These are phyloP conservation scores for Gorsachius magnificus DNA, from an alignment of 2,797 vertebrate species.

Conservation along the genomic window DNA sequence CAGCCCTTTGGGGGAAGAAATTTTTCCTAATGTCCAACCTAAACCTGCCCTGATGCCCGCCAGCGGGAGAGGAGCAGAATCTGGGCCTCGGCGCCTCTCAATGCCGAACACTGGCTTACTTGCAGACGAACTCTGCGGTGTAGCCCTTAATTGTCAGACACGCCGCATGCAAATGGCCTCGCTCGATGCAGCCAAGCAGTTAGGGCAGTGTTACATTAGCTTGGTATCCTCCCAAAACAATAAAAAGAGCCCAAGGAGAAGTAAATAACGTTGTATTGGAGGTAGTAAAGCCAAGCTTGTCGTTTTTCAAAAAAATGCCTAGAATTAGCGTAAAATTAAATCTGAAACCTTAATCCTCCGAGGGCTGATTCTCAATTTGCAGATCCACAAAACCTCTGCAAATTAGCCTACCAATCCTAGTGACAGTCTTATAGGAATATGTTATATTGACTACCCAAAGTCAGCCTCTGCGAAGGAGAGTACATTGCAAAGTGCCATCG, in stretches of 20 bases:
- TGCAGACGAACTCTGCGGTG: not conserved
- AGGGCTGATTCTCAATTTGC: constrained; percentile 61
- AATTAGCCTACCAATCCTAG: constrained; percentile 56
- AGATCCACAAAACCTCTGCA: constrained; percentile 60
- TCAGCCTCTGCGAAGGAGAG: not conserved
- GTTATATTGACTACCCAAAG: constrained; percentile 52
- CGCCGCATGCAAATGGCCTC: not conserved
- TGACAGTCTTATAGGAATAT: constrained; percentile 51
- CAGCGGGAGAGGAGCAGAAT: not conserved
- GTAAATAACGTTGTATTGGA: constrained; percentile 37
- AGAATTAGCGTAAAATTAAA: constrained; percentile 67
- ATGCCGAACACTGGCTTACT: accelerated
- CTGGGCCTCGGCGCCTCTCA: accelerated
- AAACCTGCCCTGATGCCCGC: no score
- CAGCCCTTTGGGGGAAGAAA: no score
- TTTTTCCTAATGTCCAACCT: no score
- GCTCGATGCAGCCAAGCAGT: not conserved
- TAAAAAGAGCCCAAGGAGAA: constrained; percentile 19
- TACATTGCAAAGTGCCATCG: not conserved
- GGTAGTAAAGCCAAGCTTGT: constrained; percentile 54
- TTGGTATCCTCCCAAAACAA: constrained; percentile 4
- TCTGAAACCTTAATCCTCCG: constrained; percentile 59
- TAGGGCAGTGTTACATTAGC: not conserved
- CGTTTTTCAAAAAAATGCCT: constrained; percentile 32
- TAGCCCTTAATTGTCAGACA: not conserved